Evolutionary conservation across 2,888 invertebrate genomes (phyloP).

Genomic region (Bombylius discolor): DNA sequence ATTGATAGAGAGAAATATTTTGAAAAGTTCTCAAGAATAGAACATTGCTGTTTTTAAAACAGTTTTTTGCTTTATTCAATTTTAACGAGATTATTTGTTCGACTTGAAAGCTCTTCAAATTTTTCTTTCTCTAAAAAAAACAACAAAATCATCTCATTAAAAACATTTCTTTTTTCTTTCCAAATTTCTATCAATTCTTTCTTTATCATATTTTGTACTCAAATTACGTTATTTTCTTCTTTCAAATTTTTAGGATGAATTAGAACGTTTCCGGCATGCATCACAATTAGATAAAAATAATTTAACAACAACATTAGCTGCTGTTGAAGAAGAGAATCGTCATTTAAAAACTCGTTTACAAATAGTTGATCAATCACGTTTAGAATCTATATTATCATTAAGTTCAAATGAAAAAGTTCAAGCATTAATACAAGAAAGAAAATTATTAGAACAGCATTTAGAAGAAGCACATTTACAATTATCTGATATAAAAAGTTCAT

Average conservation of each 20-base stretch:
- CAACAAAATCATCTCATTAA: too few species aligned
- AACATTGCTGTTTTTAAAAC: too few species aligned
- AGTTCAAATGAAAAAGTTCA: slow-evolving; percentile 42
- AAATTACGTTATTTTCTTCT: neutral
- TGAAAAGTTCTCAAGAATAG: too few species aligned
- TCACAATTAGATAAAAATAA: slow-evolving; percentile 58
- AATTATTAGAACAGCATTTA: slow-evolving; percentile 59
- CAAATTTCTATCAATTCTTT: neutral
- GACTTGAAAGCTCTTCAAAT: too few species aligned
- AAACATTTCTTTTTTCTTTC: neutral
- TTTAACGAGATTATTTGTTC: too few species aligned
- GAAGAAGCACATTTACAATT: slow-evolving; percentile 78
- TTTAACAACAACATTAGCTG: slow-evolving; percentile 54
- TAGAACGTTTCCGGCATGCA: slow-evolving; percentile 60
- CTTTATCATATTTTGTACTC: neutral
- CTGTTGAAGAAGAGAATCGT: slow-evolving; percentile 59
- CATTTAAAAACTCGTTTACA: slow-evolving; percentile 45
- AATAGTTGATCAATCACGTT: slow-evolving; percentile 31
- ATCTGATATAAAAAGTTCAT: slow-evolving; percentile 78
- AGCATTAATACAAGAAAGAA: slow-evolving; percentile 46
- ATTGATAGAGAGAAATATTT: too few species aligned
- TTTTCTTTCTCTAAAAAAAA: too few species aligned
- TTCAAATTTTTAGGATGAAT: slow-evolving; percentile 51
- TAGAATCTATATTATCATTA: slow-evolving; percentile 25
- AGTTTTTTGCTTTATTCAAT: too few species aligned